phyloP scores from a whole-genome alignment of 2,113 vertebrate genomes.

The Parotia lawesii region DNA sequence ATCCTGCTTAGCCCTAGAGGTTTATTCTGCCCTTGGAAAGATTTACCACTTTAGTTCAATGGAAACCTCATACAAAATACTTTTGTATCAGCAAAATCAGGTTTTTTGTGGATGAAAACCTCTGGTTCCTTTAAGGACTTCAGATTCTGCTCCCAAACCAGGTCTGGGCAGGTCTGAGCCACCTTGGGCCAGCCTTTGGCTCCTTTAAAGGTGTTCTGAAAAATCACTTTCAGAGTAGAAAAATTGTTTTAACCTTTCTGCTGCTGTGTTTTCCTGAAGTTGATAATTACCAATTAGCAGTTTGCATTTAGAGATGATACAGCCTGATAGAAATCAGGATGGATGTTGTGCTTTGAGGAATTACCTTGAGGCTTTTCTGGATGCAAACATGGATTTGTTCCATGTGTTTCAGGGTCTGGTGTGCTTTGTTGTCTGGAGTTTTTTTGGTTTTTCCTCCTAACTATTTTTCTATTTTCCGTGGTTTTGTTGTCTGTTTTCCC shows the following conservation, averaged over 20 bases:
- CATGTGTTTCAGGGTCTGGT: neutral
- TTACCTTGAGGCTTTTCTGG: neutral
- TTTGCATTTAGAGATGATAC: neutral
- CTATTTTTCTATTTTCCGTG: fast-evolving
- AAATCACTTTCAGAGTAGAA: neutral
- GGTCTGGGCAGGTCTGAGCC: neutral
- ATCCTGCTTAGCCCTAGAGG: neutral
- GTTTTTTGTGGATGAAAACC: neutral
- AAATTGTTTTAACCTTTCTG: neutral
- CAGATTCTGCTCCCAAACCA: neutral
- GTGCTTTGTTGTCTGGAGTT: neutral
- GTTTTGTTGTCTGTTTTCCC: neutral
- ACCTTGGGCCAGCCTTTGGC: neutral
- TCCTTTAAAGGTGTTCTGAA: neutral
- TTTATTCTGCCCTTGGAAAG: neutral
- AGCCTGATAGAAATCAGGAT: neutral
- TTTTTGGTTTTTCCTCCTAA: neutral
- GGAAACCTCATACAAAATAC: neutral
- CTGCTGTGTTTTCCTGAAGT: neutral
- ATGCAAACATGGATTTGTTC: neutral
- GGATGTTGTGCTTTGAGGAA: neutral
- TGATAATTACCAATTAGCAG: neutral
- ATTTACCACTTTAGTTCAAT: neutral
- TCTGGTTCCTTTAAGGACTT: neutral
- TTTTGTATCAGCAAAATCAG: neutral